phyloP scores from a whole-genome alignment of 2,113 vertebrate species.

The Cricetomys ansorgei region DNA sequence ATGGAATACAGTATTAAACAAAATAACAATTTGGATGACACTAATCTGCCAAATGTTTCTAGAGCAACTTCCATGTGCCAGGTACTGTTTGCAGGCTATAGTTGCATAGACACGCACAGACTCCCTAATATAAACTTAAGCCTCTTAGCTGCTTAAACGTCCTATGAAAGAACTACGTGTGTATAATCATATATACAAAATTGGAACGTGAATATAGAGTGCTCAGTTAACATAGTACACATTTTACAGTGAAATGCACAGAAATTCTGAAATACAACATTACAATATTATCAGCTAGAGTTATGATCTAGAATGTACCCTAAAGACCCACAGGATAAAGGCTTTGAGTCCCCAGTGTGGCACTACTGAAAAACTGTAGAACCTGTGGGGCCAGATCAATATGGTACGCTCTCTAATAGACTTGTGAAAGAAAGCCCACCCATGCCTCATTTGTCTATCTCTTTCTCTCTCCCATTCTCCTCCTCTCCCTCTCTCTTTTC shows the following conservation, averaged over 20 bases:
- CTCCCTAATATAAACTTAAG: neutral
- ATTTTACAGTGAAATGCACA: conserved; percentile 26
- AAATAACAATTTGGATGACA: neutral
- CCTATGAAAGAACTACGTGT: neutral
- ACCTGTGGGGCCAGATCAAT: neutral
- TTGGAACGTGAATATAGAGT: neutral
- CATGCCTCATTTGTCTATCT: too few species aligned
- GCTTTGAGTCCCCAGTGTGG: neutral
- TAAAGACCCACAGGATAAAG: neutral
- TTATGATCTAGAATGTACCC: neutral
- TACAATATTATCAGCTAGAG: neutral
- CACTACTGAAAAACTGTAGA: neutral
- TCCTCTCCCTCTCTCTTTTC: neutral
- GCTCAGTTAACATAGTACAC: neutral
- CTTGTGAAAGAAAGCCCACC: neutral
- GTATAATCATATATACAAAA: neutral
- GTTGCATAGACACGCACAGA: neutral
- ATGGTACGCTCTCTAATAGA: neutral
- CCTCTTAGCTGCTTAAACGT: neutral
- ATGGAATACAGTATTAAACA: neutral
- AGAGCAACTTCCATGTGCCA: neutral
- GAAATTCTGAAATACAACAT: conserved; percentile 10
- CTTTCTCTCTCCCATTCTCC: too few species aligned
- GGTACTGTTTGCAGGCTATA: neutral
- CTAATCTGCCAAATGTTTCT: neutral